Conservation (phyloP, 2,888 invertebrate species). For the Acleris literana region DNA sequence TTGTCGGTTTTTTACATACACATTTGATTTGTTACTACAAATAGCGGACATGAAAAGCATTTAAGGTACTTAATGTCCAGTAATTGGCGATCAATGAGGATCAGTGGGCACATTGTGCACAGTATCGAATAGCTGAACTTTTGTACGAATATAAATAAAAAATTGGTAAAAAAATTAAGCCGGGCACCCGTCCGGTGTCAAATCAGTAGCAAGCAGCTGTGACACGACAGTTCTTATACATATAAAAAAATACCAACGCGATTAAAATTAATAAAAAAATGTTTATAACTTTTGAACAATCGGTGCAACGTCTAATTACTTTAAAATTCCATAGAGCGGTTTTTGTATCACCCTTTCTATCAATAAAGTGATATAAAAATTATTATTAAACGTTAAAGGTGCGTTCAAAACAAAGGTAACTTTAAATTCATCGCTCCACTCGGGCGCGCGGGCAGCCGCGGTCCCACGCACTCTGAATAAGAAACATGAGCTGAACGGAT, state of each 20-base stretch:
- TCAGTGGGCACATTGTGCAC: slow-evolving; percentile 82
- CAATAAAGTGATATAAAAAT: too few relatives aligned
- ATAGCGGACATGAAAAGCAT: slow-evolving; percentile 79
- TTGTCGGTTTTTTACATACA: slow-evolving; percentile 68
- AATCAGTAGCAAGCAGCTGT: slow-evolving; percentile 66
- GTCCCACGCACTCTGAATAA: slow-evolving; percentile 82
- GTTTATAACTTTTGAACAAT: background rate
- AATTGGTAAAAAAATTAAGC: slow-evolving; percentile 61
- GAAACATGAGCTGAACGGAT: slow-evolving; percentile 82
- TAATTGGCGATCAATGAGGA: slow-evolving; percentile 84
- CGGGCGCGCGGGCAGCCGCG: slow-evolving; percentile 40
- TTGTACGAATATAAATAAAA: slow-evolving; percentile 69
- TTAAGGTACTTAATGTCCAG: slow-evolving; percentile 83
- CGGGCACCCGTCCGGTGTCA: slow-evolving; percentile 71
- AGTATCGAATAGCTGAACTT: slow-evolving; percentile 67
- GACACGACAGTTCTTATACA: slow-evolving; percentile 57
- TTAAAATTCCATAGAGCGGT: too few relatives aligned
- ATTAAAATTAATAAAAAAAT: slow-evolving; percentile 23
- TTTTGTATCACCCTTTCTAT: too few relatives aligned
- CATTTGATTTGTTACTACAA: slow-evolving; percentile 82
- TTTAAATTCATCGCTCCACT: slow-evolving; percentile 29
- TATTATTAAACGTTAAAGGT: too few relatives aligned
- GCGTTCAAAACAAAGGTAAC: slow-evolving; percentile 52
- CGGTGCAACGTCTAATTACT: background rate
- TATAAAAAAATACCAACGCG: slow-evolving; percentile 25